Percentiles rank a stretch among this genome's conserved stretches.
Conservation (phyloP, 2,113 vertebrate genomes). For the Paramisgurnus dabryanus region DNA sequence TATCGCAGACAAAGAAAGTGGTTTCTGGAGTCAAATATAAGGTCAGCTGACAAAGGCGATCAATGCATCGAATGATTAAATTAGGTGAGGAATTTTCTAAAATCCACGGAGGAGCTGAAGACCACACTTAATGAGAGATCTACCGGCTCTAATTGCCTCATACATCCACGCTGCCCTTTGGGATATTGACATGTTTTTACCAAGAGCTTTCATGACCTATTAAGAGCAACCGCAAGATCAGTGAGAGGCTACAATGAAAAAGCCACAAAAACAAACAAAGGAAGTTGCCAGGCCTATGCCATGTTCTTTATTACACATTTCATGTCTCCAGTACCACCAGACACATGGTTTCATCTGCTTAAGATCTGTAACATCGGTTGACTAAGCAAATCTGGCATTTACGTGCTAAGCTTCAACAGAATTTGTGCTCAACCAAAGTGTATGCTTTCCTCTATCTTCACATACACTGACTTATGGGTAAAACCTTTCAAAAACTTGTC, state of each 20-base stretch:
- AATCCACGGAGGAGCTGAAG: background rate
- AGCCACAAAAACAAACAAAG: background rate
- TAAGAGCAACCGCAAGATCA: background rate
- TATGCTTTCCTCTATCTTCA: background rate
- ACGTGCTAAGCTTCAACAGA: background rate
- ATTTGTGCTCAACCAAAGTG: too few species aligned
- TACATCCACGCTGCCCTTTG: conserved; percentile 9
- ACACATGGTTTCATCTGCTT: background rate
- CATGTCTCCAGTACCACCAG: background rate
- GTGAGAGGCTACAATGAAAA: background rate
- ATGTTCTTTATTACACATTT: background rate
- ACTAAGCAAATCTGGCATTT: background rate
- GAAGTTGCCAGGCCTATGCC: background rate
- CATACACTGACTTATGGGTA: conserved; percentile 4
- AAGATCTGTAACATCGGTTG: background rate
- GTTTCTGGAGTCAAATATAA: background rate
- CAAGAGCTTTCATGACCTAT: conserved; percentile 10
- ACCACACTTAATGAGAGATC: conserved; percentile 14
- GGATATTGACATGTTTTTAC: conserved; percentile 16
- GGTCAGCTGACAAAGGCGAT: background rate
- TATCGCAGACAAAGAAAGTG: background rate
- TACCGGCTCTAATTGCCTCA: conserved; percentile 9
- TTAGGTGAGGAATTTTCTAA: background rate
- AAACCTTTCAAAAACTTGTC: conserved; percentile 28
- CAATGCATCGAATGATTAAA: background rate